Base-by-base conservation (phyloP, 2,113 vertebrate species). In the Mesitornis unicolor region DNA sequence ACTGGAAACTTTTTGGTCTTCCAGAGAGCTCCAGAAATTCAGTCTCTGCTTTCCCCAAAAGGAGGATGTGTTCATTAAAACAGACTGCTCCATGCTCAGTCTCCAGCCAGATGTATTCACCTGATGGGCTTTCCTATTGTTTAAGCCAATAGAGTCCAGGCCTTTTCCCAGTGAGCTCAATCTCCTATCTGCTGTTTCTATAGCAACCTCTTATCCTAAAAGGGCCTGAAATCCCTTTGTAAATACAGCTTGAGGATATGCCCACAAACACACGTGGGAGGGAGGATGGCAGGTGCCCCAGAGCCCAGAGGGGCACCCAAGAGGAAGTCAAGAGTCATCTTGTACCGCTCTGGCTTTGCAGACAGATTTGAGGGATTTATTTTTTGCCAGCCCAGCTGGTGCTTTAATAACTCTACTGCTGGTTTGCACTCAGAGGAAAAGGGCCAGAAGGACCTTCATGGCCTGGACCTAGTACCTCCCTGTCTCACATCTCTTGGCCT, bases 161-260 rank as follows among this genome's bases (percentile, higher is more conserved):
- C 54, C 76, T 70, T 81, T 76, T 80, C 89, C 92, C 92, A 84
- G 59, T 5, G 79, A 84, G 79, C 68, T 95, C 86, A 63, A 61
- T 67, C 86, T 90, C 80, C 80, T 73, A 67, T 95, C 91, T 90
- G 60, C 86, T 67, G 94, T 97, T 97, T 96, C 95, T 92, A 97
- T 97, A 81, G 96, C 95, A 97, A 97, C 93, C 2, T 75, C 83
- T 95, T 87, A 94, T 78, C 92, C 94, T 90, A 90, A 88, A 92
- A 78, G 73, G 92, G 80, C 60, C 83, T 92, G 94, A 92, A 96
- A 96, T 95, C 93, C 80, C 68, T 68, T 22, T 84, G 94, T 93
- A 95, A 95, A 97, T 84, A 93, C 89, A 81, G 86, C 57, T 67
- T 89, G 94, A 95, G 93, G 80, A 89, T 70, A 43, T 95, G 89